Base-by-base conservation (phyloP, 2,797 vertebrate species). In the Myotis planiceps region DNA sequence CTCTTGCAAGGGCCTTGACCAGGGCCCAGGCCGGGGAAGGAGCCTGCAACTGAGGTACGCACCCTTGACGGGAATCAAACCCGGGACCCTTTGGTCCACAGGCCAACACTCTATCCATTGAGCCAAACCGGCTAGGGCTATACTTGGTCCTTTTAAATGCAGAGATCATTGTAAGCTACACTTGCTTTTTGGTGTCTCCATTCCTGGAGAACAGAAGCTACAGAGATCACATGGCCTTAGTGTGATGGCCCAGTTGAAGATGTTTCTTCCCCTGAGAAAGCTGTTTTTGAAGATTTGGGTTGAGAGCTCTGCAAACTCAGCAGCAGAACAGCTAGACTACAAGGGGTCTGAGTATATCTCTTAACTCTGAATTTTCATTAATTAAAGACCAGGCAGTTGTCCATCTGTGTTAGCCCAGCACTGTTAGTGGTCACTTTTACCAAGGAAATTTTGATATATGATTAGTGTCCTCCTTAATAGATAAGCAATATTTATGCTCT, bases 301-400 rank as follows among this genome's bases (percentile, higher is more conserved):
- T 82, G 63, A 42, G 78, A 88, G 32, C n/a, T 25, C 94, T 21
- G 49, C 45, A 66, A 29, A 60, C 34, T 60, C 0, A 55, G 55
- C 42, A 25, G 51, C 58, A 27, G 42, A 82, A 51, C 2, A 79
- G 78, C 83, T 69, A 9, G 83, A 23, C 25, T 83, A 8, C 13
- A 71, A 21, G 9, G 65, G 6, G 39, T 60, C 60, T 88, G 69
- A 83, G 27, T 74, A 25, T 45, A 32, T 75, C 71, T 92, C 60
- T 79, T 53, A 78, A 65, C 34, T 94, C 39, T 23, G 71, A 79
- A n/a, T 63, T 87, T 83, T 92, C 75, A 75, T 78, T 91, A 49
- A 53, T 66, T 75, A 60, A 90, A 94, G 34, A 34, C 79, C 37
- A 53, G 75, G 32, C 34, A 7, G 14, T 84, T 90, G 55, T 72